Conservation (phyloP, 2,888 invertebrate genomes). For the Macrosoma leucophasiata region DNA sequence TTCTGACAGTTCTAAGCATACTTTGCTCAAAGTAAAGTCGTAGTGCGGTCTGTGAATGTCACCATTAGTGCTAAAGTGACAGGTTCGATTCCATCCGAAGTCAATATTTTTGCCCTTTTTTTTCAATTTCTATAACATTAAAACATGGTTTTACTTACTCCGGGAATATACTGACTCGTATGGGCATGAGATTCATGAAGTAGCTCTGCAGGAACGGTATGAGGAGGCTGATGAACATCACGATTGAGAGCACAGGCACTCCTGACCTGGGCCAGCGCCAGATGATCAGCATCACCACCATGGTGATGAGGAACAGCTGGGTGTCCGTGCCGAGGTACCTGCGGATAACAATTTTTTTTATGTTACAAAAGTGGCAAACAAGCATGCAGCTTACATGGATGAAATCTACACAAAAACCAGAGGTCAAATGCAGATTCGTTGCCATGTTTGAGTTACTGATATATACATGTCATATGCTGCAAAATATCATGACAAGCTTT, state of each 20-base stretch:
- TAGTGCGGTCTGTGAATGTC: no score
- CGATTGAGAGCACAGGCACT: conserved; percentile 44
- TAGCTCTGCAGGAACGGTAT: conserved; percentile 67
- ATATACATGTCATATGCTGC: no score
- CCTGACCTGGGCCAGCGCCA: conserved; percentile 64
- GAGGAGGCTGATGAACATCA: conserved; percentile 57
- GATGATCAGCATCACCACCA: conserved; percentile 56
- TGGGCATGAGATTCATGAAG: conserved; percentile 62
- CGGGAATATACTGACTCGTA: conserved; percentile 62
- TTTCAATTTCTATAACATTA: no score
- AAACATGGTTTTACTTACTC: conserved; percentile 47
- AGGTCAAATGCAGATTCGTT: no score
- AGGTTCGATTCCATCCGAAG: not conserved
- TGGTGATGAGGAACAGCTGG: conserved; percentile 60
- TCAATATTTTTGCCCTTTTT: not conserved
- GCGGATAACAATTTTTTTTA: no score
- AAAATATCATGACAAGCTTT: no score
- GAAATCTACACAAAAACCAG: no score
- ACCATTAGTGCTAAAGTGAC: not conserved
- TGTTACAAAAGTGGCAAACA: no score
- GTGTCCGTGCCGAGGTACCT: conserved; percentile 70
- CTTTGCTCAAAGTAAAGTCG: no score
- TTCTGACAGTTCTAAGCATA: no score
- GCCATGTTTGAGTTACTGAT: not conserved
- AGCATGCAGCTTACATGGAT: no score